phyloP scores from a whole-genome alignment of 2,113 vertebrate genomes.

The Halcyon malimbica region DNA sequence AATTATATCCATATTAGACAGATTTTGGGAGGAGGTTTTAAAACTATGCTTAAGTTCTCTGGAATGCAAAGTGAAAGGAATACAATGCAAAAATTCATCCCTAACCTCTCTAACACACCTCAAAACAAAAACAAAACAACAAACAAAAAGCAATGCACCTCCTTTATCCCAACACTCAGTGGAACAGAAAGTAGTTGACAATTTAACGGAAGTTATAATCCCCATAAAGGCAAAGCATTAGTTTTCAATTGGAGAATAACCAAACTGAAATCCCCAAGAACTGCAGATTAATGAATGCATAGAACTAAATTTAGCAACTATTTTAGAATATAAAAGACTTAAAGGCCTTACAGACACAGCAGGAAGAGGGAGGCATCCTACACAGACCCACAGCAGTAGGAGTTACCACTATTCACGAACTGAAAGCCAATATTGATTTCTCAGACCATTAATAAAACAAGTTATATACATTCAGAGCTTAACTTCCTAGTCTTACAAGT shows the following conservation, averaged over 20 bases:
- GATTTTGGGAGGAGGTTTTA: neutral
- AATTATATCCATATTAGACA: neutral
- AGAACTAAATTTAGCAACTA: neutral
- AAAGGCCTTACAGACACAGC: neutral
- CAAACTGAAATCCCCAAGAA: neutral
- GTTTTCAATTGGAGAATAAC: neutral
- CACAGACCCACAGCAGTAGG: neutral
- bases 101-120: neutral
- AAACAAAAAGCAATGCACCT: neutral
- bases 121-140: neutral
- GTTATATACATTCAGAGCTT: neutral
- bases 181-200: neutral
- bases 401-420: neutral
- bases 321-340: neutral
- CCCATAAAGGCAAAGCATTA: neutral
- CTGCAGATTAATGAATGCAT: neutral
- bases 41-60: neutral
- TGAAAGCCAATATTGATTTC: neutral
- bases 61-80: neutral
- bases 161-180: neutral
- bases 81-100: neutral
- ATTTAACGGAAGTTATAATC: neutral
- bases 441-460: neutral
- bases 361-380: neutral
- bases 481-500: neutral